A percentile compares a stretch with the other conserved stretches of the same genome.
Conservation (phyloP, 1,140 invertebrate species). For the Drosophila sproati region DNA sequence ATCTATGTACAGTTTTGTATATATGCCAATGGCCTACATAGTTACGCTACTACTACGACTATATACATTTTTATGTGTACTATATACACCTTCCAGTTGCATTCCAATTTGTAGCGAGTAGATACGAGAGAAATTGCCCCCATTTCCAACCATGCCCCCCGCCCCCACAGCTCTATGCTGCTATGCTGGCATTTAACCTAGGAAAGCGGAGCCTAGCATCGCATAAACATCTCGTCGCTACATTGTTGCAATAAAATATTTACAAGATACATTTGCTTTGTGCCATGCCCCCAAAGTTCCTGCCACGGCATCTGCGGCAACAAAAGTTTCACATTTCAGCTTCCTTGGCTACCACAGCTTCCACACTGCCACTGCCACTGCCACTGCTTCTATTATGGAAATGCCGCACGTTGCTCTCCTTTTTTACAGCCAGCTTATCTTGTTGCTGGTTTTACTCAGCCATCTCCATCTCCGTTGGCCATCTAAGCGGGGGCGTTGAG, state of each 20-base stretch:
- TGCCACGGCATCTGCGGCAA: conserved; percentile 62
- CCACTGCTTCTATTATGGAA: conserved; percentile 43
- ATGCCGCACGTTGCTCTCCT: conserved; percentile 42
- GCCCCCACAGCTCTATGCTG: conserved; percentile 17
- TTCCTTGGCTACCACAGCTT: neutral
- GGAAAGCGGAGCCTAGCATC: conserved; percentile 31
- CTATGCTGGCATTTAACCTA: conserved; percentile 13
- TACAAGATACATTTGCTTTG: conserved; percentile 73
- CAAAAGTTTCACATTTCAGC: conserved; percentile 44
- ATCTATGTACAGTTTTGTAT: conserved; percentile 26
- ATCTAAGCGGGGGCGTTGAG: neutral
- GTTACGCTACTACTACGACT: conserved; percentile 6
- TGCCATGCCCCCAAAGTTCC: conserved; percentile 50
- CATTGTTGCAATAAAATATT: conserved; percentile 80
- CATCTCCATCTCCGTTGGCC: neutral
- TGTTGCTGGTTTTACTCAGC: conserved; percentile 33
- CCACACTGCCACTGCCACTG: neutral
- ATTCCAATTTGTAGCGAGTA: conserved; percentile 56
- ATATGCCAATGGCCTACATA: conserved; percentile 73
- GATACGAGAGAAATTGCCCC: conserved; percentile 26
- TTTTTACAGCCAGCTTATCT: conserved; percentile 34
- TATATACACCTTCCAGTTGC: conserved; percentile 56
- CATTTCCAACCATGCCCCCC: neutral
- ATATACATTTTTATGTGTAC: conserved; percentile 12
- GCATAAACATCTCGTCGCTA: conserved; percentile 61